A percentile compares a stretch with the other conserved stretches of the same genome.
Conservation (phyloP, 2,888 invertebrate species). For the Rhodophaea formosa region DNA sequence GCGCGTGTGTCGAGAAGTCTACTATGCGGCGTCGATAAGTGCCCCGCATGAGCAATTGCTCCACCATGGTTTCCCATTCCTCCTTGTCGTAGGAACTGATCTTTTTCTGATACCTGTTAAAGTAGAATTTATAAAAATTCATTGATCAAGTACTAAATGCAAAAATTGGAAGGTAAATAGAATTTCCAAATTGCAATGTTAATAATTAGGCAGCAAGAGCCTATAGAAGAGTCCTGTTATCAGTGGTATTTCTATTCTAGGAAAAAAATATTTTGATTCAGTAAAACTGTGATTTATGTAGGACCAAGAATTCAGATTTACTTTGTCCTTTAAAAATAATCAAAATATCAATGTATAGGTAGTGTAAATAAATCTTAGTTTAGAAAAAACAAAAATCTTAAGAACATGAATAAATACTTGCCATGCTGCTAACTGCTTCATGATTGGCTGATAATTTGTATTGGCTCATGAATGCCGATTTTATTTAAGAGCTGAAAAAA, state of each 20-base stretch:
- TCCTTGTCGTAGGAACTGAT: conserved; percentile 98
- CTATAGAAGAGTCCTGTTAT: no score
- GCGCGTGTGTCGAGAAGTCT: conserved; percentile 91
- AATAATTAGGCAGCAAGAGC: no score
- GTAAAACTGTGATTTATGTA: no score
- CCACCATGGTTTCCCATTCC: conserved; percentile 97
- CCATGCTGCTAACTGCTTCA: conserved; percentile 78
- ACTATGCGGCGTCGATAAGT: conserved; percentile 85
- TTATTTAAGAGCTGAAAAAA: conserved; percentile 41
- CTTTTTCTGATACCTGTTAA: conserved; percentile 93
- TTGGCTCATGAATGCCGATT: conserved; percentile 34
- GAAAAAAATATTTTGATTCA: no score
- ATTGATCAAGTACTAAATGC: no score
- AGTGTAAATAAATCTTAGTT: no score
- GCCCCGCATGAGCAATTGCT: conserved; percentile 83
- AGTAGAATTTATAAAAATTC: background rate
- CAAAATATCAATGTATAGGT: no score
- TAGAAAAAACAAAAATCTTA: background rate
- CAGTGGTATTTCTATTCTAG: no score
- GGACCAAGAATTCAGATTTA: no score
- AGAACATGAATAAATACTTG: conserved; percentile 38
- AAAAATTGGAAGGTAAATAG: no score
- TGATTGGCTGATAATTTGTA: conserved; percentile 38
- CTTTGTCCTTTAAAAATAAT: no score
- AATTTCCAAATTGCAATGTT: no score